Conservation (phyloP, 2,113 vertebrate genomes). For the Salvelinus namaycush region DNA sequence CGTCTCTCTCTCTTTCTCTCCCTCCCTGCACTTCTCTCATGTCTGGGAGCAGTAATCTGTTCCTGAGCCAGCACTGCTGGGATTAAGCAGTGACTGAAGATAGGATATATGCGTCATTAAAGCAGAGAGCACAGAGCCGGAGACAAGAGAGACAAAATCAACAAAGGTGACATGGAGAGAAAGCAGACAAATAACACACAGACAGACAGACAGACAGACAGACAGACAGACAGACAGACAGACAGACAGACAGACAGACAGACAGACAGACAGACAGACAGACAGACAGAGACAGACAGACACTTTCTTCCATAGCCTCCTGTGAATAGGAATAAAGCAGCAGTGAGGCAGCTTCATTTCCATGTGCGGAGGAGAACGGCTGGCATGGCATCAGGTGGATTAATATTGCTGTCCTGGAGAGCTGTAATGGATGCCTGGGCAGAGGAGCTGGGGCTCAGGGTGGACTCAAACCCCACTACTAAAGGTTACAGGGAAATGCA, state of each 20-base stretch:
- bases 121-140: slow-evolving; percentile 56
- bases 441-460: slow-evolving; percentile 1
- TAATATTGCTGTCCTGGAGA: slow-evolving; percentile 2
- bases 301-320: slow-evolving; percentile 41
- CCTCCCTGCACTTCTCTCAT: slow-evolving; percentile 59
- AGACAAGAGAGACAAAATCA: slow-evolving; percentile 64
- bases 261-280: neutral
- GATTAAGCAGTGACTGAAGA: slow-evolving; percentile 75
- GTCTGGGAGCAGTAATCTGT: slow-evolving; percentile 73
- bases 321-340: slow-evolving; percentile 46
- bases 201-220: neutral
- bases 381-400: slow-evolving; percentile 5
- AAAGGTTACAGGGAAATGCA: neutral
- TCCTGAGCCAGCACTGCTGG: slow-evolving; percentile 74
- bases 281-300: slow-evolving; percentile 19
- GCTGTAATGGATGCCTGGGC: slow-evolving; percentile 36
- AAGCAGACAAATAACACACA: slow-evolving; percentile 35
- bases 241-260: neutral
- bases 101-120: slow-evolving; percentile 76
- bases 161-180: slow-evolving; percentile 67
- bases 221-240: slow-evolving; percentile 4
- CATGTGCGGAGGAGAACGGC: neutral
- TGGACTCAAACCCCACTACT: slow-evolving; percentile 1
- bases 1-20: slow-evolving; percentile 43
- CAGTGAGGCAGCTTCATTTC: slow-evolving; percentile 12